Evolutionary conservation across 2,888 invertebrate genomes (phyloP), one percentile per base, ranked within the genome.

Genomic region (Xanthorhoe designata): DNA sequence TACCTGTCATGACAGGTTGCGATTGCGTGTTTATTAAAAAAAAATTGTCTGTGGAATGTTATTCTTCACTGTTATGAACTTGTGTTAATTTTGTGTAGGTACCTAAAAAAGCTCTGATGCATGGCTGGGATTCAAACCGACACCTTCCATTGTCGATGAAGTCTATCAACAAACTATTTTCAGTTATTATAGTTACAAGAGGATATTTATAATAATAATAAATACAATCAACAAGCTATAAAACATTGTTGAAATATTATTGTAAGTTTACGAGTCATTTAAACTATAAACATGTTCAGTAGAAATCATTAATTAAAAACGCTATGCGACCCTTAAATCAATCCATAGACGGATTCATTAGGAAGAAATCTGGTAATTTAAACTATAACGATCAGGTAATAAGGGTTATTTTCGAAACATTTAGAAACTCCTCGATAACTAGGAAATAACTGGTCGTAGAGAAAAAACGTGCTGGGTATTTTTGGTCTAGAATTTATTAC

Each of bases 231-330:
- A 24, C 1, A 24, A 24, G 24, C 4, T 24, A 3, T 24, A 24
- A 24, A 24, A 24, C 24, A 24, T 24, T 24, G 24, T 24, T 24
- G n/a, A 24, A 24, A 24, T 38, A 38, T n/a, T n/a, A 38, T 9
- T 9, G 10, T 38, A 2, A 10, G 35, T 38, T 38, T 9, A 38
- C 35, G 10, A 38, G 8, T 2, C 8, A 8, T 9, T 55, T 63
- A 57, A 38, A 58, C 52, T 58, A 85, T 86, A 87, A 85, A 86
- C 76, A 82, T 80, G 80, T 78, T 78, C 75, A 80, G 81, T 86
- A 88, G 88, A 88, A 88, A 87, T 80, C 84, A 82, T 86, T 84
- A 89, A 90, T 90, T 90, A 89, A 89, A 90, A 89, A 81, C 70
- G 66, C 72, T 75, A 75, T 68, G 70, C 59, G 55, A 73, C 29